Evolutionary conservation across 2,113 vertebrate genomes (phyloP).

Genomic region (Gambusia affinis): DNA sequence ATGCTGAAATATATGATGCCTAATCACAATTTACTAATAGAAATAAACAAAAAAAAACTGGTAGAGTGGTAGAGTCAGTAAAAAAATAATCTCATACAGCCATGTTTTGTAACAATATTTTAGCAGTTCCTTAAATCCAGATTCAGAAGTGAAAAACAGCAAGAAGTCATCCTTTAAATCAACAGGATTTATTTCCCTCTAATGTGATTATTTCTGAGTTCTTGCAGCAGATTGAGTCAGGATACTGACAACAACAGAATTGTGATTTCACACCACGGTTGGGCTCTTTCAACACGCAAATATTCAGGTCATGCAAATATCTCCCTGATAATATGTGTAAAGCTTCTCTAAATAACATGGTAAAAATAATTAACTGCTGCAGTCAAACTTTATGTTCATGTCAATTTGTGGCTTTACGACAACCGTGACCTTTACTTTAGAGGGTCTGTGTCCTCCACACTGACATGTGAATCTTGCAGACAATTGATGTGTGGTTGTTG

Average conservation of each 20-base stretch:
- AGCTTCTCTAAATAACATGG: constrained; percentile 1
- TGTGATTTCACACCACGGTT: constrained; percentile 3
- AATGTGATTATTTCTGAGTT: neutral
- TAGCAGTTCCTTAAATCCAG: neutral
- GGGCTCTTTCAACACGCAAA: constrained; percentile 1
- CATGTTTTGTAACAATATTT: neutral
- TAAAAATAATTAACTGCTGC: constrained; percentile 12
- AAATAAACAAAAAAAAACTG: too few species aligned
- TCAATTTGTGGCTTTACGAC: constrained; percentile 36
- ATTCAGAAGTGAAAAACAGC: neutral
- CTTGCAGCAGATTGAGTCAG: neutral
- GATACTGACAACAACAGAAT: neutral
- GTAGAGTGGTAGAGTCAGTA: too few species aligned
- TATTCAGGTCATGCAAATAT: constrained; percentile 25
- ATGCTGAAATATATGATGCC: too few species aligned
- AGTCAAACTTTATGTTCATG: constrained; percentile 20
- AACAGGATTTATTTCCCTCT: neutral
- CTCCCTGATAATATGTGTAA: constrained; percentile 28
- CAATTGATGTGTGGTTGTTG: neutral
- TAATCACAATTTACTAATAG: too few species aligned
- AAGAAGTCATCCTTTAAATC: neutral
- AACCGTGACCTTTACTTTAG: constrained; percentile 51
- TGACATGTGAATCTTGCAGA: constrained; percentile 5
- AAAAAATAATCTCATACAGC: too few species aligned
- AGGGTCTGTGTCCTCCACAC: neutral